Percentiles rank a stretch among this genome's conserved stretches.
These are phyloP conservation scores for Clamator glandarius DNA, from an alignment of 2,797 vertebrate genomes.

Conservation along the genomic window DNA sequence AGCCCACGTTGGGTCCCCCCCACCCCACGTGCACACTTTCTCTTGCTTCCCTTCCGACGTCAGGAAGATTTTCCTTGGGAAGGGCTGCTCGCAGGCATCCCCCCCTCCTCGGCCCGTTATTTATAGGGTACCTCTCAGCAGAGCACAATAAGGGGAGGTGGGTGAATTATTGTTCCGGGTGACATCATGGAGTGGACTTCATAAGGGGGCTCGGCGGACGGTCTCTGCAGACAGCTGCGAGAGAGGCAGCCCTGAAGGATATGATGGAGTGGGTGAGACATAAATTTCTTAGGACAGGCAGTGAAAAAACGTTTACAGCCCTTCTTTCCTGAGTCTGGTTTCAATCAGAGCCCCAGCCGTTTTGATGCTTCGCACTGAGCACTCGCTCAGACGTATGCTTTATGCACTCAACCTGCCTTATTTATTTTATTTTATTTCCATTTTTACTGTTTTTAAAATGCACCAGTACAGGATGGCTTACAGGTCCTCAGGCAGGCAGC, in stretches of 20 bases:
- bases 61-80: neutral
- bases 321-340: slow-evolving; percentile 81
- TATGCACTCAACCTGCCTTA: slow-evolving; percentile 34
- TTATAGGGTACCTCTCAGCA: slow-evolving; percentile 32
- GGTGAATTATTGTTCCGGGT: slow-evolving; percentile 68
- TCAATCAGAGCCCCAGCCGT: slow-evolving; percentile 73
- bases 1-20: neutral
- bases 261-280: slow-evolving; percentile 82
- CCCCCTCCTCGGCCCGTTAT: neutral
- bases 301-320: slow-evolving; percentile 76
- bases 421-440: slow-evolving; percentile 43
- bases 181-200: slow-evolving; percentile 74
- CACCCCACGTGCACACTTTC: neutral
- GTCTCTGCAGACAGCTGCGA: slow-evolving; percentile 74
- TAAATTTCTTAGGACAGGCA: slow-evolving; percentile 82
- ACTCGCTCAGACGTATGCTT: slow-evolving; percentile 44
- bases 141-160: slow-evolving; percentile 42
- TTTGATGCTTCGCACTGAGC: slow-evolving; percentile 16
- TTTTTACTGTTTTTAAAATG: slow-evolving; percentile 49
- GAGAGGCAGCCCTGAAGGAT: slow-evolving; percentile 72
- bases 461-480: slow-evolving; percentile 14
- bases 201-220: slow-evolving; percentile 53
- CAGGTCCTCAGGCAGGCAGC: slow-evolving; percentile 31
- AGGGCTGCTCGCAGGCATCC: neutral
- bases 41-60: neutral